Evolutionary conservation across 2,888 invertebrate genomes (phyloP).

Genomic region (Spicauda simplicius): DNA sequence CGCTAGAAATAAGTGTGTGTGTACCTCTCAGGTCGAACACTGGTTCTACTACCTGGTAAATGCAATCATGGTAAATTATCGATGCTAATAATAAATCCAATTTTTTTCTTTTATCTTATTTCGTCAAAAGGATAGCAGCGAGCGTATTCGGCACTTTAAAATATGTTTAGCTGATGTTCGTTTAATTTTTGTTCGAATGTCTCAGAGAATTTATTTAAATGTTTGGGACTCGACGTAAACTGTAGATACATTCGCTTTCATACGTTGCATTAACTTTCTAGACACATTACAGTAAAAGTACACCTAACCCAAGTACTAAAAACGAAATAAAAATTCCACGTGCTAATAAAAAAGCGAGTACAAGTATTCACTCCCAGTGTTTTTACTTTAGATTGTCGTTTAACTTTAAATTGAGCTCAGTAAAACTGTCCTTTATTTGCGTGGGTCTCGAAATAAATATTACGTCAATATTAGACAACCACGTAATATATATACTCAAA

Average conservation of each 20-base stretch:
- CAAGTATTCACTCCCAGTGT: not conserved
- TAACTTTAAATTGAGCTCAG: not conserved
- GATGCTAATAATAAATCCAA: too few relatives aligned
- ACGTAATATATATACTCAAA: not conserved
- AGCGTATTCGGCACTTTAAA: too few relatives aligned
- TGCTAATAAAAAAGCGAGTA: not conserved
- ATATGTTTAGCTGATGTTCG: too few relatives aligned
- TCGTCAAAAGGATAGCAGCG: too few relatives aligned
- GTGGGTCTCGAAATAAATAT: slow-evolving; percentile 18
- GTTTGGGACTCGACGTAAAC: not conserved
- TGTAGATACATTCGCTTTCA: not conserved
- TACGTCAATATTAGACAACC: slow-evolving; percentile 2
- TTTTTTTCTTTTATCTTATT: too few relatives aligned
- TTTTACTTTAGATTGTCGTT: not conserved
- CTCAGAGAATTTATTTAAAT: not conserved
- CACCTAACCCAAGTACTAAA: slow-evolving; percentile 1
- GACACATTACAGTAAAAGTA: not conserved
- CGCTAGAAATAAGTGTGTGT: too few relatives aligned
- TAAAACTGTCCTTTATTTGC: slow-evolving; percentile 21
- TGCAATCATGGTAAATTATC: too few relatives aligned
- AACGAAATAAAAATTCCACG: not conserved
- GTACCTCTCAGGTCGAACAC: too few relatives aligned
- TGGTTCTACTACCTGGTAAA: too few relatives aligned
- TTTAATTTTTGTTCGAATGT: too few relatives aligned
- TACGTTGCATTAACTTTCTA: not conserved